Evolutionary conservation across 2,888 invertebrate genomes (phyloP).

Genomic region (Arrhopalites spinosus): DNA sequence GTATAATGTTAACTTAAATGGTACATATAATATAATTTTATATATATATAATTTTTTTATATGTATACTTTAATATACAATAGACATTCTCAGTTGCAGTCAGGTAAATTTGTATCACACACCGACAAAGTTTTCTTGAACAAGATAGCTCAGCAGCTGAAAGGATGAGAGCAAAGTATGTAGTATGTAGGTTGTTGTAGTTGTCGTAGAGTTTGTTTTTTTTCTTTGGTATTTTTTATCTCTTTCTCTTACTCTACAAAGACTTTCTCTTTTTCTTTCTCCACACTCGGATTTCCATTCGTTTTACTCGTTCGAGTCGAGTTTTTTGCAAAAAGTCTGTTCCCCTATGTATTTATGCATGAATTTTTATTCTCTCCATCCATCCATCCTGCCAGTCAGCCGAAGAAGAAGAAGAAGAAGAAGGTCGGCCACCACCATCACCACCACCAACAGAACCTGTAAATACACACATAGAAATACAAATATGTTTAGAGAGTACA

Average conservation of each 20-base stretch:
- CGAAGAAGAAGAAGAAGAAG: not conserved
- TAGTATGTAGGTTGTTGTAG: no score
- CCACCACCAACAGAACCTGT: slow-evolving; percentile 14
- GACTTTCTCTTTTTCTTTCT: not conserved
- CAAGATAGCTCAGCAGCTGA: no score
- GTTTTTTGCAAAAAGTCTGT: slow-evolving; percentile 10
- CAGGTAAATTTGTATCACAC: slow-evolving; percentile 45
- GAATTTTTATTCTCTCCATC: slow-evolving; percentile 17
- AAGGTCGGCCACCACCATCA: slow-evolving; percentile 5
- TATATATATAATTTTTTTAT: slow-evolving; percentile 17
- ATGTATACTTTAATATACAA: slow-evolving; percentile 13
- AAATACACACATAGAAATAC: not conserved
- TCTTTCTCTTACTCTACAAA: not conserved
- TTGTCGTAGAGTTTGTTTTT: not conserved
- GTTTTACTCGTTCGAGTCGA: no score
- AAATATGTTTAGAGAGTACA: no score
- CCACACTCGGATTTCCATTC: no score
- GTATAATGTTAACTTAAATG: not conserved
- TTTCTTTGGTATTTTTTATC: not conserved
- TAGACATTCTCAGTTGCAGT: slow-evolving; percentile 41
- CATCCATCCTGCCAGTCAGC: slow-evolving; percentile 5
- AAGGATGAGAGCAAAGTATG: no score
- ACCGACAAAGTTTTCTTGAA: slow-evolving; percentile 37
- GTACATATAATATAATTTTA: slow-evolving; percentile 1
- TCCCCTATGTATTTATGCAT: slow-evolving; percentile 30